These are phyloP conservation scores for Phaonia tiefii DNA, from an alignment of 2,888 invertebrate species.

Conservation along the genomic window DNA sequence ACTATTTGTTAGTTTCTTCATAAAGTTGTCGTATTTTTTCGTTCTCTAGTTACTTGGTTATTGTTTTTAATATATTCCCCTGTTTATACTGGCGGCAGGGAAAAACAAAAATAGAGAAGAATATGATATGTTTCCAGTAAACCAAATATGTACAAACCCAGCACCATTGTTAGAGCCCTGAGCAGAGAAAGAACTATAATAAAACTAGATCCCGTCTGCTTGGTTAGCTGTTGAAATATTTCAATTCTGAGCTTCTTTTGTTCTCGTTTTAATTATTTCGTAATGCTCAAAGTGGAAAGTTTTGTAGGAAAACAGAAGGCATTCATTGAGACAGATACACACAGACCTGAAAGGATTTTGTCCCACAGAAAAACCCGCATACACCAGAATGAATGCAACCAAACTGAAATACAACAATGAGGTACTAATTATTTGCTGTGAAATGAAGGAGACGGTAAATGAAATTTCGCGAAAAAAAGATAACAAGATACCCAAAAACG, in stretches of 20 bases:
- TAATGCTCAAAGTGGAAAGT: conserved; percentile 35
- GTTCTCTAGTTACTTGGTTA: conserved; percentile 12
- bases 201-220: conserved; percentile 39
- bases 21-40: not conserved
- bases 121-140: conserved; percentile 26
- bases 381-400: not conserved
- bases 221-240: conserved; percentile 56
- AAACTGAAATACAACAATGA: conserved; percentile 7
- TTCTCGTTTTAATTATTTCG: conserved; percentile 64
- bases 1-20: conserved; percentile 34
- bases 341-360: not conserved
- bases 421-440: conserved; percentile 34
- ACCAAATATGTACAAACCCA: conserved; percentile 20
- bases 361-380: not conserved
- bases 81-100: not conserved
- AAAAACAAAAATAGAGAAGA: not conserved
- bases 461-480: no score
- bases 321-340: not conserved
- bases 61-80: conserved; percentile 24
- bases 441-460: conserved; percentile 4
- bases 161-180: not conserved
- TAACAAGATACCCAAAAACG: no score
- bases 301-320: conserved; percentile 7
- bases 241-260: conserved; percentile 62
- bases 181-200: no score